Evolutionary conservation across 2,888 invertebrate genomes (phyloP), one percentile per base, ranked within the genome.

Genomic region (Neria commutata): DNA sequence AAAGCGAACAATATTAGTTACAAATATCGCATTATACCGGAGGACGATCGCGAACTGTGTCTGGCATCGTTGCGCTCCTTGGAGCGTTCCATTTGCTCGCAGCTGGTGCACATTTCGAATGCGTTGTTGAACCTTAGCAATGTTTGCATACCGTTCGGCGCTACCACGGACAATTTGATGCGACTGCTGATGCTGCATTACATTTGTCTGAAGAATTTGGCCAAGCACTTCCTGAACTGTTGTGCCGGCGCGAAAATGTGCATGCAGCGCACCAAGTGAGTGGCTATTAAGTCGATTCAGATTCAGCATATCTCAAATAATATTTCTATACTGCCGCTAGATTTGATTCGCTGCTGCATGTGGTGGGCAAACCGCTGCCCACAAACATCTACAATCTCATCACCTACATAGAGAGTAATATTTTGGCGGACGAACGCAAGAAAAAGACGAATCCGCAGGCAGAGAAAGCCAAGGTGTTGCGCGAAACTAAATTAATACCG

Each of bases 401-500:
- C 24, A 78, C 83, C 0, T 83, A 85, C 64, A 82, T 86, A 14
- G 87, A 87, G 70, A 85, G 85, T 66, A 81, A 78, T 64, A 82
- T 79, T 33, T 68, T 78, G 14, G 74, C 76, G 25, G 70, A 71
- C 29, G 67, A 60, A 1, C 63, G 66, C 50, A 75, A 68, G 52
- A 79, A 77, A 14, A 82, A 77, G 49, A 65, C 71, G n/a, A 83
- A 84, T 63, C 76, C 80, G 0, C 72, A 78, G 40, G 78, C 79
- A 0, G 82, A 83, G 58, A 80, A 83, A 52, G 85, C 82, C 8
- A 86, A 85, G 77, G 83, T 88, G 21, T 73, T 87, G 29, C 83
- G 83, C 34, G 86, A 88, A 75, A 86, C 87, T 0, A 84, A 85
- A 67, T 77, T 84, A 24, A 86, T 89, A 70, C 89, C 89, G 2